Evolutionary conservation across 2,888 invertebrate species (phyloP).

Genomic region (Sminthurides aquaticus): DNA sequence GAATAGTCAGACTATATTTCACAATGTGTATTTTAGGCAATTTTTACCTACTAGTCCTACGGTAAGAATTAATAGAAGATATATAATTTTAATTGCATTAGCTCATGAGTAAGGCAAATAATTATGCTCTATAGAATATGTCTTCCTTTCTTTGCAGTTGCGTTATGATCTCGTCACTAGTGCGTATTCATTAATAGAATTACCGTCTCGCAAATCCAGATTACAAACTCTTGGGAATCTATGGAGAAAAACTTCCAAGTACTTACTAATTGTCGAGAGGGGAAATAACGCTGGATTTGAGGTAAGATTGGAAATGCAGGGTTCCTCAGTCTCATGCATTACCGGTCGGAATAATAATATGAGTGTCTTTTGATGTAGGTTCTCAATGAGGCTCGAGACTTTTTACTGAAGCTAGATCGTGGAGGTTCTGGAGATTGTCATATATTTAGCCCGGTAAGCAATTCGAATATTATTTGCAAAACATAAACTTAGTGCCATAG

Average conservation of each 20-base stretch:
- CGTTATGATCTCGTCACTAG: conserved; percentile 73
- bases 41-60: conserved; percentile 63
- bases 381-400: conserved; percentile 76
- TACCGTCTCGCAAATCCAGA: conserved; percentile 60
- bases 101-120: too few relatives aligned
- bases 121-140: too few relatives aligned
- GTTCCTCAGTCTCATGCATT: neutral
- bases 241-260: conserved; percentile 78
- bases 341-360: conserved; percentile 7
- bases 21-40: conserved; percentile 66
- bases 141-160: too few relatives aligned
- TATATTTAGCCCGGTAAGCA: conserved; percentile 68
- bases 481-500: too few relatives aligned
- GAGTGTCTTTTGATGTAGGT: conserved; percentile 46
- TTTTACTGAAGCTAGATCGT: conserved; percentile 56
- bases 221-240: conserved; percentile 64
- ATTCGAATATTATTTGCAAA: conserved; percentile 10
- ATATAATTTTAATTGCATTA: too few relatives aligned
- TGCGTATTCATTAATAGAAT: conserved; percentile 72
- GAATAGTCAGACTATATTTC: conserved; percentile 54
- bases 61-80: conserved; percentile 49
- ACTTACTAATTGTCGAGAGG: conserved; percentile 73
- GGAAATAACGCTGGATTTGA: conserved; percentile 75
- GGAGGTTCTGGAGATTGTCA: conserved; percentile 42
- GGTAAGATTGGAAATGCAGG: too few relatives aligned